phyloP scores from a whole-genome alignment of 2,113 vertebrate species.

The Tenebrosternarchus preto region DNA sequence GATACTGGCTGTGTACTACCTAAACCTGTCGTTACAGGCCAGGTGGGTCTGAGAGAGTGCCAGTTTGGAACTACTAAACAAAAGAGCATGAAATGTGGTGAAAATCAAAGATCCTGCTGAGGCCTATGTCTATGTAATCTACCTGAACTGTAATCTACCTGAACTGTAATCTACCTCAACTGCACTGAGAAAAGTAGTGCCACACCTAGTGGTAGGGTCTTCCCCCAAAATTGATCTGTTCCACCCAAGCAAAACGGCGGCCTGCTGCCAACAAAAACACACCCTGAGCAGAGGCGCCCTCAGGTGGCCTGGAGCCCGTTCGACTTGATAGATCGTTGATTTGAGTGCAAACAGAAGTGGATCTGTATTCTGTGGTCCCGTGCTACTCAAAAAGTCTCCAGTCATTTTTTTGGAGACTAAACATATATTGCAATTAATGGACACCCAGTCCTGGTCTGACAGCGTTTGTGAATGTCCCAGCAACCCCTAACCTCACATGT shows the following conservation, averaged over 20 bases:
- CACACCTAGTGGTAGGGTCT: no score
- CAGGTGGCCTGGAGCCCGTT: conserved; percentile 10
- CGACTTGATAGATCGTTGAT: conserved; percentile 29
- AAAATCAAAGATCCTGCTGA: no score
- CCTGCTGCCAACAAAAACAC: neutral
- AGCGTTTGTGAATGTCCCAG: neutral
- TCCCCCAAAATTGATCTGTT: neutral
- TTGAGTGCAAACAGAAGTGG: conserved; percentile 12
- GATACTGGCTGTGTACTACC: no score
- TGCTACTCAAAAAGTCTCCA: neutral
- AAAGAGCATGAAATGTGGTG: no score
- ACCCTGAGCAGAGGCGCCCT: conserved; percentile 1
- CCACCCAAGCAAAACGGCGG: neutral
- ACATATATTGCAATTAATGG: neutral
- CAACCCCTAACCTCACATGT: neutral
- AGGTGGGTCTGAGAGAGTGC: no score
- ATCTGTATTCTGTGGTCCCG: conserved; percentile 6
- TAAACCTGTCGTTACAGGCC: no score
- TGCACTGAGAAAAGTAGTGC: no score
- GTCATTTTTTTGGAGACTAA: neutral
- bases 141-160: no score
- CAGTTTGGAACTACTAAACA: no score
- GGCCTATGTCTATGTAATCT: no score
- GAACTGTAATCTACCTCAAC: no score
- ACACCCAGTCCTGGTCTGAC: conserved; percentile 1